Conservation (phyloP, 2,888 invertebrate species). For the Drosophila mulleri region DNA sequence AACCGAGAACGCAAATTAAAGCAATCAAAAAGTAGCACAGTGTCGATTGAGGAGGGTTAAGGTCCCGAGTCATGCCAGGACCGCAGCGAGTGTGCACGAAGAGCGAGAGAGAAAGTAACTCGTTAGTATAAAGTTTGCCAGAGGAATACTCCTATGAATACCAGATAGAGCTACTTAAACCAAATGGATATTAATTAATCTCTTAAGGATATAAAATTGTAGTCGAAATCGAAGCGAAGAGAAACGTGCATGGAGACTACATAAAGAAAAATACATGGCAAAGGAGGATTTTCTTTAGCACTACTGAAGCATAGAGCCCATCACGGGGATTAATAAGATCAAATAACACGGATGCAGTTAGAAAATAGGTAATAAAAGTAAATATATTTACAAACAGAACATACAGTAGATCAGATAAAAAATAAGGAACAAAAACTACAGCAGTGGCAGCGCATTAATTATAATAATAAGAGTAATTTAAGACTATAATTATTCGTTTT, state of each 20-base stretch:
- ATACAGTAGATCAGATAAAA: slow-evolving; percentile 12
- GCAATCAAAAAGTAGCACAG: slow-evolving; percentile 56
- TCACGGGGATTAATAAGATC: slow-evolving; percentile 20
- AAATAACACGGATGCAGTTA: slow-evolving; percentile 57
- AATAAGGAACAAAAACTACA: slow-evolving; percentile 25
- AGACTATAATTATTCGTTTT: slow-evolving; percentile 25
- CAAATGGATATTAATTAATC: background rate
- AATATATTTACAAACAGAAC: slow-evolving; percentile 59
- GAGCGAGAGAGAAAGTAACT: slow-evolving; percentile 40
- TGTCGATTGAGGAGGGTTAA: slow-evolving; percentile 32
- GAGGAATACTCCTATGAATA: background rate
- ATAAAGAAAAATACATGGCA: background rate
- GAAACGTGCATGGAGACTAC: slow-evolving; percentile 12
- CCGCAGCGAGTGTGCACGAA: slow-evolving; percentile 7
- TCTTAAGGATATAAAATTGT: background rate
- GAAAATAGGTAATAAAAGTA: slow-evolving; percentile 27
- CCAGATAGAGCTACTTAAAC: background rate
- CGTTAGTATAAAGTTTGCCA: slow-evolving; percentile 46
- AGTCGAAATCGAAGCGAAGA: background rate
- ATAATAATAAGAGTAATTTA: slow-evolving; percentile 23
- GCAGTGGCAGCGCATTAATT: slow-evolving; percentile 21
- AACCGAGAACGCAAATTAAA: slow-evolving; percentile 69
- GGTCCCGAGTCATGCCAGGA: slow-evolving; percentile 32
- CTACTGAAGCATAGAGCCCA: slow-evolving; percentile 24
- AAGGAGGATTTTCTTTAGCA: background rate